A percentile compares a stretch with the other conserved stretches of the same genome.
Conservation (phyloP, 2,888 invertebrate species). For the Aplocera efformata region DNA sequence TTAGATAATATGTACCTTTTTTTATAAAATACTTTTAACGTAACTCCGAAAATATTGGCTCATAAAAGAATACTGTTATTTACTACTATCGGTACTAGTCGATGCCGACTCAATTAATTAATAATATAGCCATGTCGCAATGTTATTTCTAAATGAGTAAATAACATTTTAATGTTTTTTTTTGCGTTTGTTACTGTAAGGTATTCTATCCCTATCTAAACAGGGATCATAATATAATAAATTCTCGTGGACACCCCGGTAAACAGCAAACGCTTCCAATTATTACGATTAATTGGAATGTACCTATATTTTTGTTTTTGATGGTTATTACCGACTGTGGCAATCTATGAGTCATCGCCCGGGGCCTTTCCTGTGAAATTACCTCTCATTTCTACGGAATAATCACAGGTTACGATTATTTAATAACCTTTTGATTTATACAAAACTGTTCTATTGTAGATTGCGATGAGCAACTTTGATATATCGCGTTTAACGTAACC, state of each 20-base stretch:
- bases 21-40: too few relatives aligned
- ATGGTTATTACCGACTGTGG: slow-evolving; percentile 42
- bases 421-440: slow-evolving; percentile 46
- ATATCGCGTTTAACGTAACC: slow-evolving; percentile 27
- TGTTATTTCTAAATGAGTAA: too few relatives aligned
- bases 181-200: too few relatives aligned
- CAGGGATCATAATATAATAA: too few relatives aligned
- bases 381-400: slow-evolving; percentile 42
- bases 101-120: too few relatives aligned
- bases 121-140: too few relatives aligned
- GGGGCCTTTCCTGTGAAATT: slow-evolving; percentile 32
- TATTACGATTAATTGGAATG: slow-evolving; percentile 62
- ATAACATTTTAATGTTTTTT: too few relatives aligned
- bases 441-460: slow-evolving; percentile 43
- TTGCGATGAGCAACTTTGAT: slow-evolving; percentile 38
- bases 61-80: too few relatives aligned
- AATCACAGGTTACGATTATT: slow-evolving; percentile 38
- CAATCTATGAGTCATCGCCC: slow-evolving; percentile 43
- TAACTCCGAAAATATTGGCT: too few relatives aligned
- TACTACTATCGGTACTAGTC: too few relatives aligned
- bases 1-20: too few relatives aligned
- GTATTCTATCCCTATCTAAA: too few relatives aligned
- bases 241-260: slow-evolving; percentile 20
- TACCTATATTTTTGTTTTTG: slow-evolving; percentile 49
- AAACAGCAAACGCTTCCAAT: slow-evolving; percentile 45